These are phyloP conservation scores for Uropsilus gracilis DNA, from an alignment of 2,113 vertebrate genomes.

Conservation along the genomic window DNA sequence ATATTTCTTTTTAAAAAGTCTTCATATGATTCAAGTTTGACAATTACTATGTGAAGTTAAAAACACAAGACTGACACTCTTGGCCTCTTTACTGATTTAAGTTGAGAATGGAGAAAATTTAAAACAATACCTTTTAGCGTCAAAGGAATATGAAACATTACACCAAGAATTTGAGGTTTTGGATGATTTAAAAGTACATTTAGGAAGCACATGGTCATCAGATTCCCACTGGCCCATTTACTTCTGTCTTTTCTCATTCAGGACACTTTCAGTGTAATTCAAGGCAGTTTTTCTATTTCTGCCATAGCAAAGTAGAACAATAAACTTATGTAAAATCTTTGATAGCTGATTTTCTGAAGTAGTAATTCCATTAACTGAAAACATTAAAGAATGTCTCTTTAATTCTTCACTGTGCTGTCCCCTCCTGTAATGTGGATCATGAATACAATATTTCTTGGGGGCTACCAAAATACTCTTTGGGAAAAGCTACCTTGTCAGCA, in stretches of 20 bases:
- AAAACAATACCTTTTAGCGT: background rate
- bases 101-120: background rate
- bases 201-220: background rate
- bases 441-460: background rate
- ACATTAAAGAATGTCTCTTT: background rate
- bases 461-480: background rate
- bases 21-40: background rate
- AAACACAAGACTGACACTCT: background rate
- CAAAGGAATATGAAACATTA: constrained; percentile 2
- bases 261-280: background rate
- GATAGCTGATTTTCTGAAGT: constrained; percentile 3
- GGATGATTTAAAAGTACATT: background rate
- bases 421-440: background rate
- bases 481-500: background rate
- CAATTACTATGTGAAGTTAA: background rate
- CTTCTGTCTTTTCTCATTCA: background rate
- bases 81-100: background rate
- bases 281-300: background rate
- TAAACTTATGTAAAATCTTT: background rate
- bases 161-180: background rate
- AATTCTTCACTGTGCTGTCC: background rate
- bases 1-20: background rate
- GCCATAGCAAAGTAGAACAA: background rate
- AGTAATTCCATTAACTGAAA: constrained; percentile 29
- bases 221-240: background rate